Evolutionary conservation across 2,113 vertebrate genomes (phyloP), one percentile per base, ranked within the genome.

Genomic region (Picathartes gymnocephalus): DNA sequence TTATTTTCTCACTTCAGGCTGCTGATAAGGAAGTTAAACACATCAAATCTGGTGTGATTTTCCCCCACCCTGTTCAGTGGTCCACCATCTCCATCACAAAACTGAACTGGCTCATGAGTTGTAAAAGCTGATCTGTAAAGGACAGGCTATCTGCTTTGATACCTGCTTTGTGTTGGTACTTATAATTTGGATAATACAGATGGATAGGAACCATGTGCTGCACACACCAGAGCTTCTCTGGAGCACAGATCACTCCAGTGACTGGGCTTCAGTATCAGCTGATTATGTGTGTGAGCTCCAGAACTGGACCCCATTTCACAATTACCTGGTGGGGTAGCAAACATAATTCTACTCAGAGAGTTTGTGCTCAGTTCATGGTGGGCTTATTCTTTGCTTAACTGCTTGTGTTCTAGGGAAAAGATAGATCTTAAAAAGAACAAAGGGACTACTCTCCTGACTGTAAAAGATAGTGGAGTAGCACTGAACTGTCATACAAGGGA

Each of bases 121-220:
- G 10, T 9, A 27, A 39, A 57, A 69, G 6, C 27, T 39, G 23
- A 25, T 58, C 22, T 20, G 5, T 71, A 23, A 71, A 77, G 13
- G 17, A 13, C 3, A 11, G 17, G 10, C 7, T 40, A 13, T 33
- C 18, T 37, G 16, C 19, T 62, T 45, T 22, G 30, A 57, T 61
- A 62, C 13, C 57, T 39, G 7, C 13, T 56, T 64, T 31, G 9
- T 60, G 10, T 13, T 54, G 48, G 16, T 54, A 6, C 51, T 80
- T 71, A 4, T n/a, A 24, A 3, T 39, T 54, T 2, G 4, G 17
- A 4, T 69, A 4, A 21, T 16, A 10, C 4, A 1, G 15, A 11
- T 69, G 14, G 40, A 5, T 37, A 19, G 18, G 57, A 37, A 11
- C 44, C 39, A 9, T 15, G 24, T 45, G 19, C 13, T 40, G 28